These are phyloP conservation scores for Dione vanillae DNA, from an alignment of 2,888 invertebrate species.

Conservation along the genomic window DNA sequence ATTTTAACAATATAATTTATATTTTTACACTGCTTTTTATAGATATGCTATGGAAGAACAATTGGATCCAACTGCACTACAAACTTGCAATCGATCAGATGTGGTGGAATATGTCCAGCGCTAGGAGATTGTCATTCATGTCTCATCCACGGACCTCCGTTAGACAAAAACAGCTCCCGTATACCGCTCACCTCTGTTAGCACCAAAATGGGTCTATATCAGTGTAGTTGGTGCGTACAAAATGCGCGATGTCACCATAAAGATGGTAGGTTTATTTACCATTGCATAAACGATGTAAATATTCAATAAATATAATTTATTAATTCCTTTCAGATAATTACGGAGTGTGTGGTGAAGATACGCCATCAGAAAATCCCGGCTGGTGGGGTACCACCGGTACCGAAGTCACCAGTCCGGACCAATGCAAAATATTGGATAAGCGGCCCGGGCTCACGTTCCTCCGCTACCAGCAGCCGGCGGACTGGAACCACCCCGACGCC, in stretches of 20 bases:
- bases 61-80: slow-evolving; percentile 95
- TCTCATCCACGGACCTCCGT: slow-evolving; percentile 90
- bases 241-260: slow-evolving; percentile 95
- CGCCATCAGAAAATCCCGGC: slow-evolving; percentile 91
- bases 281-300: not conserved
- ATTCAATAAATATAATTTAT: not conserved
- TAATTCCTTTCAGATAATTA: slow-evolving; percentile 84
- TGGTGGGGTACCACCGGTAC: slow-evolving; percentile 96
- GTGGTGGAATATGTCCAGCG: slow-evolving; percentile 95
- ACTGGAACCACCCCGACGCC: slow-evolving; percentile 94
- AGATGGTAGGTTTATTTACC: slow-evolving; percentile 83
- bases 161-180: slow-evolving; percentile 67
- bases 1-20: not conserved
- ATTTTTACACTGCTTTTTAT: slow-evolving; percentile 42
- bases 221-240: slow-evolving; percentile 97
- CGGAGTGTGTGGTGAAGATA: slow-evolving; percentile 94
- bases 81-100: slow-evolving; percentile 93
- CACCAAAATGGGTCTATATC: slow-evolving; percentile 90
- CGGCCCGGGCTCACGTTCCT: slow-evolving; percentile 95
- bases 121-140: slow-evolving; percentile 96
- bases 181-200: slow-evolving; percentile 85
- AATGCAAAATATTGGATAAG: slow-evolving; percentile 91
- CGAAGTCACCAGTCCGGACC: slow-evolving; percentile 88
- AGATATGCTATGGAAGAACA: slow-evolving; percentile 92
- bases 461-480: slow-evolving; percentile 94